Evolutionary conservation across 2,888 invertebrate genomes (phyloP).

Genomic region (Empis stercorea): DNA sequence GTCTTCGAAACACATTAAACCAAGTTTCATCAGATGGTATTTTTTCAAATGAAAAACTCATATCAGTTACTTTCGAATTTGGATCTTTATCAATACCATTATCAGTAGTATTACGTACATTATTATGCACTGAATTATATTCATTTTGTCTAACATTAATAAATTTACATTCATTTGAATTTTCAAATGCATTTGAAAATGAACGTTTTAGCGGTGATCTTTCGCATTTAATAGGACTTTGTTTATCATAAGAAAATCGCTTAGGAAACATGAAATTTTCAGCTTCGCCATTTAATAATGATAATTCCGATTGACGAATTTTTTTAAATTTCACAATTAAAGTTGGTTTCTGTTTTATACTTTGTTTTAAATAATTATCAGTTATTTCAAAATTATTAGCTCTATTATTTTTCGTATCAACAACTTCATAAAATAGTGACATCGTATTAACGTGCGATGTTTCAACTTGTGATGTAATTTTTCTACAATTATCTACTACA

Average conservation of each 20-base stretch:
- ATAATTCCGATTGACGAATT: constrained; percentile 58
- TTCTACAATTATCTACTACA: too few relatives aligned
- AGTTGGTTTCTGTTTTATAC: constrained; percentile 28
- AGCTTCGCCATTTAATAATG: constrained; percentile 68
- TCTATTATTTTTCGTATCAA: constrained; percentile 21
- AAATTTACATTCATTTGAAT: not conserved
- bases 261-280: constrained; percentile 78
- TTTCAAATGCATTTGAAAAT: not conserved
- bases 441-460: constrained; percentile 26
- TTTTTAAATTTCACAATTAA: constrained; percentile 63
- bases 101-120: not conserved
- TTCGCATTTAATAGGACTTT: not conserved
- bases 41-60: constrained; percentile 55
- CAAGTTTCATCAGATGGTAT: constrained; percentile 62
- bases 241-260: constrained; percentile 26
- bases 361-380: constrained; percentile 10
- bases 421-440: constrained; percentile 31
- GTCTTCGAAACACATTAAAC: constrained; percentile 65
- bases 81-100: not conserved
- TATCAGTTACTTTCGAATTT: not conserved
- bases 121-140: not conserved
- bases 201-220: not conserved
- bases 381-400: constrained; percentile 8
- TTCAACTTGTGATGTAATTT: too few relatives aligned
- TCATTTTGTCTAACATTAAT: not conserved